These are phyloP conservation scores for Ormyrus nitidulus DNA, from an alignment of 2,888 invertebrate species.

Conservation along the genomic window DNA sequence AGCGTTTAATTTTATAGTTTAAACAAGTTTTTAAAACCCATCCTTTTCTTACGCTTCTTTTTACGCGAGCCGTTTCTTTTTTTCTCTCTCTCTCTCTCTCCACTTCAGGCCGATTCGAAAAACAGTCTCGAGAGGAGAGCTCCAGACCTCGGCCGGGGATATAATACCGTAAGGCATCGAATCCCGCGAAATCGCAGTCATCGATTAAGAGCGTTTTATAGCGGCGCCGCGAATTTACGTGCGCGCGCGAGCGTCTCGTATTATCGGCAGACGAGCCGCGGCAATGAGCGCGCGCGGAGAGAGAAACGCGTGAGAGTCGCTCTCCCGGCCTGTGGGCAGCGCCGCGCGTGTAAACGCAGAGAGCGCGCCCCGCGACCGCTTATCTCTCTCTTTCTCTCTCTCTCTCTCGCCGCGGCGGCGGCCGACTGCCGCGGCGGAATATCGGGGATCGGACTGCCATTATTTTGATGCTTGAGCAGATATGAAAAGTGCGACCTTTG, in stretches of 20 bases:
- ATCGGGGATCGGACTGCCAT: neutral
- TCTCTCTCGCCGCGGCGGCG: too few relatives aligned
- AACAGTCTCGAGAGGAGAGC: neutral
- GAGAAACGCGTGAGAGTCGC: neutral
- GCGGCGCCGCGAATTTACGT: conserved; percentile 17
- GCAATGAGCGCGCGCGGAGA: neutral
- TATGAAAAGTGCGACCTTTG: too few relatives aligned
- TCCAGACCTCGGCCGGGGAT: neutral
- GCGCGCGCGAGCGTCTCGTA: neutral
- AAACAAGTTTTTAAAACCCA: too few relatives aligned
- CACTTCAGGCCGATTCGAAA: neutral
- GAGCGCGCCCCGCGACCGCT: too few relatives aligned
- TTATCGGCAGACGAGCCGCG: conserved; percentile 17
- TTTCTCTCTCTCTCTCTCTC: neutral
- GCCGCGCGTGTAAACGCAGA: too few relatives aligned
- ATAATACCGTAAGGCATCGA: neutral
- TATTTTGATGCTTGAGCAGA: too few relatives aligned
- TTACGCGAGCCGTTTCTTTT: too few relatives aligned
- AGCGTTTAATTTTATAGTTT: too few relatives aligned
- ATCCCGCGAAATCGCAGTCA: neutral
- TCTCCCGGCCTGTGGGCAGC: too few relatives aligned
- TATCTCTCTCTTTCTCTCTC: too few relatives aligned
- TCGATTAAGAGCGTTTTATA: conserved; percentile 38
- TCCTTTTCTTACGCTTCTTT: too few relatives aligned
- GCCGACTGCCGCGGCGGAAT: neutral